Base-by-base conservation (phyloP, 1,140 invertebrate genomes). In the Drosophila tani region DNA sequence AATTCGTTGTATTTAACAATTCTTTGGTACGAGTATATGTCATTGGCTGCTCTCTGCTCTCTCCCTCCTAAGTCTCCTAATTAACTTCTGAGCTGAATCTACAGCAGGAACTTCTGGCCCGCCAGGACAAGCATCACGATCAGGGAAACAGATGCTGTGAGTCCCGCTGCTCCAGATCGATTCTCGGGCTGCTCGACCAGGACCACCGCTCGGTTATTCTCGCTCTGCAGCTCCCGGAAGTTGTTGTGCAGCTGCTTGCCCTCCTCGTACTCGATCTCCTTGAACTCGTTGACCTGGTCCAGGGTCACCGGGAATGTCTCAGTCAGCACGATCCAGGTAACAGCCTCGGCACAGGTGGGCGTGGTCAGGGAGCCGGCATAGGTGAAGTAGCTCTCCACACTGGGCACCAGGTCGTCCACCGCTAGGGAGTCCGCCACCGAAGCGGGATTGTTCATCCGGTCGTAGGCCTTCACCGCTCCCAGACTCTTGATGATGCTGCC, bases 341-440 rank as follows among this genome's bases (percentile, higher is more conserved):
- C 96, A 21, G 94, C 94, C 85, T 97, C 96, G 46, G 94, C 94
- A 75, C 96, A 97, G 2, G 92, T 93, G 2, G 96, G 96, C 6
- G 96, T 97, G 2, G 96, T 97, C 43, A 97, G 92, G 0, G 96
- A 97, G 3, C 96, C 96, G 5, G 94, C 81, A 81, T 97, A 97
- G 3, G 94, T 93, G 83, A 94, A 97, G 91, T 95, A 96, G 0
- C 91, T 93, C 2, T 92, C 93, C 79, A 95, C 93, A 50, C 92
- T 92, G 6, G 95, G 95, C 19, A 96, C 62, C 27, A 95, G 90
- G 15, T 93, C 85, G 7, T 69, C 75, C 4, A 94, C 92, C 1
- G 93, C 80, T 32, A 95, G 66, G 55, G 91, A 85, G 0, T 81
- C 69, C 49, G 6, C 93, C 78, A 95, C 93, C 3, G 93, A 71